These are phyloP conservation scores for Syritta pipiens DNA, from an alignment of 2,888 invertebrate genomes.

Conservation along the genomic window DNA sequence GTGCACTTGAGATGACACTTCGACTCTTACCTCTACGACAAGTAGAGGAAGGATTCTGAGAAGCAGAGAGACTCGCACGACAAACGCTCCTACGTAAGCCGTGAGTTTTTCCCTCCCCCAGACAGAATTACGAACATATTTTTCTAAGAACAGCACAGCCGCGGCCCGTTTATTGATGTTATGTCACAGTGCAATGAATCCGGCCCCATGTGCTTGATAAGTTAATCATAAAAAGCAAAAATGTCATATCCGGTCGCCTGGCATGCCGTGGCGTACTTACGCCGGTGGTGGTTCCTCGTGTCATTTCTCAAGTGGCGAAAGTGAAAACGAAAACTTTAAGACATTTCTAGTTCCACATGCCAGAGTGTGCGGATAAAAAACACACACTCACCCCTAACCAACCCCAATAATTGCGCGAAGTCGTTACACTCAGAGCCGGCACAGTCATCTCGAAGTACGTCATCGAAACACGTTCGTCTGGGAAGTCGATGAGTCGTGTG, in stretches of 20 bases:
- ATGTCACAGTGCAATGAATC: neutral
- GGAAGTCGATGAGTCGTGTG: too few species aligned
- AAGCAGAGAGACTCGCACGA: too few species aligned
- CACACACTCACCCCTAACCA: conserved; percentile 59
- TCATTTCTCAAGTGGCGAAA: neutral
- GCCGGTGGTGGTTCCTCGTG: neutral
- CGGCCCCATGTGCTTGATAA: neutral
- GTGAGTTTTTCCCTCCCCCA: conserved; percentile 9
- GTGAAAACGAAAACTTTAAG: conserved; percentile 38
- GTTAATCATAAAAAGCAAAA: neutral
- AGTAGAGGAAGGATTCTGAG: too few species aligned
- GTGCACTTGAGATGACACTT: too few species aligned
- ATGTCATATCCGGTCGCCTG: conserved; percentile 19
- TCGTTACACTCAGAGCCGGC: conserved; percentile 40
- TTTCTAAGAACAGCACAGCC: neutral
- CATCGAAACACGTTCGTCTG: conserved; percentile 23
- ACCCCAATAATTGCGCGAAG: conserved; percentile 50
- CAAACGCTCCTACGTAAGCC: neutral
- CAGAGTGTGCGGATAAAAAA: conserved; percentile 36
- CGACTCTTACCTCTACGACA: too few species aligned
- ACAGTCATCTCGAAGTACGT: conserved; percentile 40
- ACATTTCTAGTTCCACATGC: too few species aligned
- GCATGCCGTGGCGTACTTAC: neutral
- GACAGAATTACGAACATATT: neutral
- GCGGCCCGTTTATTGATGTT: neutral